A percentile compares a stretch with the other conserved stretches of the same genome.
Evolutionary conservation across 1,140 invertebrate species (phyloP).

Genomic region (roundworm (Caenorhabditis elegans)): WBcel235 BX284605.5:20480001-20480500

Average conservation of each 20-base stretch:
- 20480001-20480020: neutral
- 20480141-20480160: too few relatives aligned
- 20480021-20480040: neutral
- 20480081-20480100: conserved; percentile 36
- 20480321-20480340: too few relatives aligned
- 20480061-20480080: conserved; percentile 34
- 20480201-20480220: conserved; percentile 84
- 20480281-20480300: conserved; percentile 95
- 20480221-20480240: conserved; percentile 94
- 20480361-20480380: conserved; percentile 86
- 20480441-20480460: conserved; percentile 93
- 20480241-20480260: conserved; percentile 99
- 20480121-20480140: too few relatives aligned
- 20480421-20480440: conserved; percentile 98
- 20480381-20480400: conserved; percentile 95
- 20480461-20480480: conserved; percentile 98
- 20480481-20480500: conserved; percentile 98
- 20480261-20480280: conserved; percentile 97
- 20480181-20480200: conserved; percentile 69
- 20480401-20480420: conserved; percentile 89
- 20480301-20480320: conserved; percentile 82
- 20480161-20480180: neutral
- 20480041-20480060: neutral
- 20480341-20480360: too few relatives aligned
- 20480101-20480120: conserved; percentile 33